These are phyloP conservation scores for Centropus unirufus DNA, from an alignment of 2,113 vertebrate genomes.

Conservation along the genomic window DNA sequence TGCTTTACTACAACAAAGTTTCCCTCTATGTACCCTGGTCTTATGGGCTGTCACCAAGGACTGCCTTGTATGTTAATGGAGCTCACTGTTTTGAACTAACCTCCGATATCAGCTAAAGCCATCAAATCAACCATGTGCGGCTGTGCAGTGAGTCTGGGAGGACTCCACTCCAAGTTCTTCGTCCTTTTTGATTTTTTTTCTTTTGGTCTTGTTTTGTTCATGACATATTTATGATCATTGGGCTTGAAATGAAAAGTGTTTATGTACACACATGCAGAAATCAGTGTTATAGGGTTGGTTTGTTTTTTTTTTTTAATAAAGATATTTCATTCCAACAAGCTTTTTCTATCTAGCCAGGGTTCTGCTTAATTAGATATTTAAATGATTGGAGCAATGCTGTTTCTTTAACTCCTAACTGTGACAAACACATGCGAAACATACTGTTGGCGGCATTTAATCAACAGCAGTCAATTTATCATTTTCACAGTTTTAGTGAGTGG, in stretches of 20 bases:
- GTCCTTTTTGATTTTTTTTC: not conserved
- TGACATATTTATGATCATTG: not conserved
- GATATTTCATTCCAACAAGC: slow-evolving; percentile 24
- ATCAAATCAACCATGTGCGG: slow-evolving; percentile 37
- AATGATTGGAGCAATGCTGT: slow-evolving; percentile 78
- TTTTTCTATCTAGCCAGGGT: slow-evolving; percentile 42
- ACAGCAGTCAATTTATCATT: slow-evolving; percentile 84
- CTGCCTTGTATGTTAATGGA: not conserved
- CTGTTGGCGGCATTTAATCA: slow-evolving; percentile 85
- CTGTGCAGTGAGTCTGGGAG: not conserved
- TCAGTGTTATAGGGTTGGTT: not conserved
- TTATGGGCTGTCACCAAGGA: slow-evolving; percentile 21
- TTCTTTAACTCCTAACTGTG: slow-evolving; percentile 80
- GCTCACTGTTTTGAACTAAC: slow-evolving; percentile 19
- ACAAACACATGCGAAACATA: slow-evolving; percentile 76
- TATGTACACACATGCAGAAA: slow-evolving; percentile 12
- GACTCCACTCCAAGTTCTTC: not conserved
- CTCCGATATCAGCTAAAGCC: slow-evolving; percentile 22
- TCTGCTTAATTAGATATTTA: slow-evolving; percentile 83
- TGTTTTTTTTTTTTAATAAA: not conserved
- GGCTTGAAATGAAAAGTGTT: not conserved
- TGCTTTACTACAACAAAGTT: not conserved
- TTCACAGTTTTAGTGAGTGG: slow-evolving; percentile 82
- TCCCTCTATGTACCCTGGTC: not conserved
- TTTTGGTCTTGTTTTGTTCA: not conserved